Percentiles rank a stretch among this genome's conserved stretches.
Conservation (phyloP, 2,797 vertebrate species). For the Dryobates pubescens region DNA sequence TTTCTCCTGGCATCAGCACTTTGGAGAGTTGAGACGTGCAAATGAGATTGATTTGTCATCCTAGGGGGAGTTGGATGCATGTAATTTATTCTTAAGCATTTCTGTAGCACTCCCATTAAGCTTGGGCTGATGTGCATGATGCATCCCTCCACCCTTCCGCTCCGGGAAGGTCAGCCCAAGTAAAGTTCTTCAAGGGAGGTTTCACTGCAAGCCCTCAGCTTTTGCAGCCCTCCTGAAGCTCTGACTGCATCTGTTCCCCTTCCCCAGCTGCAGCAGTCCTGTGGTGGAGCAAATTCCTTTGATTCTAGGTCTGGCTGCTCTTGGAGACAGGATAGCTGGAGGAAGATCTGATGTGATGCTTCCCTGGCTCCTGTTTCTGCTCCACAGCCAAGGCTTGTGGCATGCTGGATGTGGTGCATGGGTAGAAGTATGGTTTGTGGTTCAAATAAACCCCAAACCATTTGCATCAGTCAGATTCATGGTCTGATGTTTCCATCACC, state of each 20-base stretch:
- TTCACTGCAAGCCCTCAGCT: not conserved
- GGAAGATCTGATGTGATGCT: not conserved
- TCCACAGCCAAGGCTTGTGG: rapidly evolving
- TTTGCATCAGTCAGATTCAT: not conserved
- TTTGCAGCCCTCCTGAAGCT: not conserved
- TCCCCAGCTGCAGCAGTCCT: not conserved
- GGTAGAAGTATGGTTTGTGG: rapidly evolving
- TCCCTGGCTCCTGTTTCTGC: rapidly evolving
- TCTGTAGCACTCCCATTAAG: not conserved
- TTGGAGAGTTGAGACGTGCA: not conserved
- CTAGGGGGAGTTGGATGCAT: not conserved
- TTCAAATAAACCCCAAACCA: not conserved
- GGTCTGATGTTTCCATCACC: rapidly evolving
- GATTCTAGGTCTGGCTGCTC: not conserved
- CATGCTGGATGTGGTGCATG: not conserved
- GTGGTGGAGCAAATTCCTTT: not conserved
- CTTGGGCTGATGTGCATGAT: not conserved
- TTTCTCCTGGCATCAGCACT: not conserved
- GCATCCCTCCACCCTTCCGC: not conserved
- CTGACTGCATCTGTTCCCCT: not conserved
- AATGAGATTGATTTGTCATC: not conserved
- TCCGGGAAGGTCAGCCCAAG: not conserved
- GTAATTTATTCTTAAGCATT: not conserved
- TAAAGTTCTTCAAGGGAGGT: not conserved
- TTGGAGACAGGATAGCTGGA: not conserved